Base-by-base conservation (phyloP, 2,888 invertebrate species). In the Geotrupes spiniger region DNA sequence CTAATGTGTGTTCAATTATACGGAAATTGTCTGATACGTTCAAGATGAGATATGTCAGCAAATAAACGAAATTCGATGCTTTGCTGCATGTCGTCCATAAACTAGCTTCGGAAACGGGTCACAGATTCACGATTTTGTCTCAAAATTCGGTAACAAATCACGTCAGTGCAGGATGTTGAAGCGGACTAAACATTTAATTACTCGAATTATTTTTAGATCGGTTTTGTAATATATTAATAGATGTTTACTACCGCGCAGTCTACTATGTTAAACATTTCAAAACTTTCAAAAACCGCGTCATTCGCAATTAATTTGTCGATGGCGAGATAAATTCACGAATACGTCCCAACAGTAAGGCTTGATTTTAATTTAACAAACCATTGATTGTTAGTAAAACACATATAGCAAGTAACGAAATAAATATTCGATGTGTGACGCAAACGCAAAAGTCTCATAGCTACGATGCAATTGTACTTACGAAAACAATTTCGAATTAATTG, bases 171-270 rank as follows among this genome's bases (percentile, higher is more conserved):
- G 46, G 16, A 33, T 46, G 29, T 43, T 48, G 42, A 48, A 16
- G 46, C 26, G 28, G 42, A 53, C 33, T 15, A 52, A 51, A 52
- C 53, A 49, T 57, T 56, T 59, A 59, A 59, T 59, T 59, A 59
- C 54, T 52, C 36, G 42, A 42, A 26, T 44, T 59, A 59, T 59
- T 59, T 59, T 54, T 57, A 56, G 57, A 36, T 46, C 21, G 52
- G 53, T 57, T 57, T 54, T 52, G 55, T 53, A 53, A 57, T 52
- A 53, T 59, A 59, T 59, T 59, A 56, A 59, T 59, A 59, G 59
- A 54, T 50, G 54, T 56, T 56, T 49, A 52, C 54, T 52, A 46
- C 52, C 52, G 44, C 42, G 49, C 49, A 54, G 43, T 49, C 48
- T 36, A 44, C 49, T 44, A 45, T 33, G n/a, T 33, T 33, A 33